phyloP scores from a whole-genome alignment of 2,113 vertebrate species.

The Orthonyx spaldingii region DNA sequence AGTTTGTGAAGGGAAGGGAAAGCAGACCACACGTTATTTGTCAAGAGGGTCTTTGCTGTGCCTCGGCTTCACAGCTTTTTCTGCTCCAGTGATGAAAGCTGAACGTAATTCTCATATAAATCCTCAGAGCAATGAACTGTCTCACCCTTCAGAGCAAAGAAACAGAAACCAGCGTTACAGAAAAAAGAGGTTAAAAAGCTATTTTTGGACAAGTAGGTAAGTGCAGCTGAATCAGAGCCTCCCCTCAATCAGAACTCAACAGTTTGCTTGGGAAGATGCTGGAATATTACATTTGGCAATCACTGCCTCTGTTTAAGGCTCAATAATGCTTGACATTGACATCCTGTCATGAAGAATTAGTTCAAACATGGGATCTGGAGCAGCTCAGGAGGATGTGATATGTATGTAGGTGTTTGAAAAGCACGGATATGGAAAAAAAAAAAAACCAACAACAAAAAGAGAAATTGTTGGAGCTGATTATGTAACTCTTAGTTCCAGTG shows the following conservation, averaged over 20 bases:
- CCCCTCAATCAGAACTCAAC: not conserved
- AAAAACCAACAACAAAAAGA: not conserved
- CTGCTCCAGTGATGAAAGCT: not conserved
- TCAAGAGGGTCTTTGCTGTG: not conserved
- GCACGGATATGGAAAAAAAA: not conserved
- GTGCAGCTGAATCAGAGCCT: not conserved
- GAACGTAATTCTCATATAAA: not conserved
- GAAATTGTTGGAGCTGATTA: not conserved
- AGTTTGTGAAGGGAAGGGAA: not conserved
- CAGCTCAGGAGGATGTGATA: conserved; percentile 34
- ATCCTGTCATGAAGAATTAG: conserved; percentile 40
- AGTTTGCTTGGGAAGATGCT: not conserved
- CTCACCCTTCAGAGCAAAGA: not conserved
- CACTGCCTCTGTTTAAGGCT: not conserved
- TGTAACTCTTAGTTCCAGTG: not conserved
- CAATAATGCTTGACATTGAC: conserved; percentile 25
- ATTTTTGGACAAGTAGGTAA: not conserved
- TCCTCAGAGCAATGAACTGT: not conserved
- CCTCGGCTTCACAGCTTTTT: not conserved
- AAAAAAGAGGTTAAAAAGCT: not conserved
- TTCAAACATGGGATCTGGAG: conserved; percentile 22
- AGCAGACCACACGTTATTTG: not conserved
- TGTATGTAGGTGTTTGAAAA: conserved; percentile 52
- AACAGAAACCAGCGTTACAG: not conserved
- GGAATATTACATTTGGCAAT: not conserved